Conservation (phyloP, 2,888 invertebrate genomes). For the Dryobota labecula region DNA sequence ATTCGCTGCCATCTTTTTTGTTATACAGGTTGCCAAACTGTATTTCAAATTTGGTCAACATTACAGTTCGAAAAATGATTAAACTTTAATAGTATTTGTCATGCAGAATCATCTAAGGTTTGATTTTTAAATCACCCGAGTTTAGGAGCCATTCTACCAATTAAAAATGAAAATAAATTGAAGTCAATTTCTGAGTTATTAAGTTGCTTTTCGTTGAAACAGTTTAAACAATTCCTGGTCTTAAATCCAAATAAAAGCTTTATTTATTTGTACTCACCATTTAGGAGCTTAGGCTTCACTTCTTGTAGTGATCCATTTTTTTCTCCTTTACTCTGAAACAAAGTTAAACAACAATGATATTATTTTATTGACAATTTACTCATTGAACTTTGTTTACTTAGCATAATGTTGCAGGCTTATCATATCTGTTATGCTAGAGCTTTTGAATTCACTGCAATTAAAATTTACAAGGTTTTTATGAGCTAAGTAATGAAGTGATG, state of each 20-base stretch:
- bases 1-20: background rate
- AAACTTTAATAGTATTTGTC: background rate
- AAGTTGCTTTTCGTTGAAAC: background rate
- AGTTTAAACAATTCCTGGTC: background rate
- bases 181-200: background rate
- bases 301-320: slow-evolving; percentile 89
- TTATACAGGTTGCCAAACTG: background rate
- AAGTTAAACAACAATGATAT: slow-evolving; percentile 21
- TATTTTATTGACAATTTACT: slow-evolving; percentile 2
- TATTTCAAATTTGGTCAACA: background rate
- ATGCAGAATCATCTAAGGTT: background rate
- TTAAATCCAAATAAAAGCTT: background rate
- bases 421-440: background rate
- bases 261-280: slow-evolving; percentile 82
- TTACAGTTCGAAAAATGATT: background rate
- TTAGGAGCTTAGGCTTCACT: slow-evolving; percentile 88
- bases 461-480: background rate
- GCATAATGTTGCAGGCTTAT: slow-evolving; percentile 2
- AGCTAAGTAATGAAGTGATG: background rate
- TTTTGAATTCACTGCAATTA: background rate
- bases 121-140: background rate
- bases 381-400: slow-evolving; percentile 18
- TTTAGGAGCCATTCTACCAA: background rate
- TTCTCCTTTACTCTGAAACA: slow-evolving; percentile 87
- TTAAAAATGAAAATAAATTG: background rate